Evolutionary conservation across 2,113 vertebrate genomes (phyloP).

Genomic region (Phoenicopterus ruber): DNA sequence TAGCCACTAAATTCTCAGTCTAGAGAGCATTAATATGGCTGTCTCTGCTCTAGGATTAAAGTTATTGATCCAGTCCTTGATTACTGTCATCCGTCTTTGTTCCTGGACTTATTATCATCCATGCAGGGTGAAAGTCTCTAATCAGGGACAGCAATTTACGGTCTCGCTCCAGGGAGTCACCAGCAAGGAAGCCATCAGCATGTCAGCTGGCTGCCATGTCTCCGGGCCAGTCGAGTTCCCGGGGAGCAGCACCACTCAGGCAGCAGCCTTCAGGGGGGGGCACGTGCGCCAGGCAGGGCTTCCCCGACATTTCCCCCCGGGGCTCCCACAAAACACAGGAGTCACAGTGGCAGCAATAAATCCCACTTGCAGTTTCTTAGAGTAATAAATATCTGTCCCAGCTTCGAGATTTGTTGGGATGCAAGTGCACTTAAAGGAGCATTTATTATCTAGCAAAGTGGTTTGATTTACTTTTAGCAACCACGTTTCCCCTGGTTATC

Average conservation of each 20-base stretch:
- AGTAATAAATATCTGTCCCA: background rate
- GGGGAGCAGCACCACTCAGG: accelerated
- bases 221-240: accelerated
- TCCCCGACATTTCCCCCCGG: background rate
- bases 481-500: background rate
- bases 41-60: background rate
- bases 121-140: background rate
- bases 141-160: background rate
- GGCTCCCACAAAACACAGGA: background rate
- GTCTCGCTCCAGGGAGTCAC: background rate
- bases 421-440: background rate
- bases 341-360: background rate
- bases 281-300: background rate
- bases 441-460: background rate
- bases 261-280: background rate
- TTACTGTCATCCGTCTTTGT: background rate
- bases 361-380: background rate
- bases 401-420: too few species aligned
- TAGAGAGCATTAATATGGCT: background rate
- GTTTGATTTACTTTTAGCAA: background rate
- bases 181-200: background rate
- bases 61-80: constrained; percentile 10
- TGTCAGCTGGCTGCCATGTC: background rate
- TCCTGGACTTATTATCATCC: background rate
- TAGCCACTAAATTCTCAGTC: background rate